Evolutionary conservation across 2,113 vertebrate genomes (phyloP).

Genomic region (Varanus komodoensis): DNA sequence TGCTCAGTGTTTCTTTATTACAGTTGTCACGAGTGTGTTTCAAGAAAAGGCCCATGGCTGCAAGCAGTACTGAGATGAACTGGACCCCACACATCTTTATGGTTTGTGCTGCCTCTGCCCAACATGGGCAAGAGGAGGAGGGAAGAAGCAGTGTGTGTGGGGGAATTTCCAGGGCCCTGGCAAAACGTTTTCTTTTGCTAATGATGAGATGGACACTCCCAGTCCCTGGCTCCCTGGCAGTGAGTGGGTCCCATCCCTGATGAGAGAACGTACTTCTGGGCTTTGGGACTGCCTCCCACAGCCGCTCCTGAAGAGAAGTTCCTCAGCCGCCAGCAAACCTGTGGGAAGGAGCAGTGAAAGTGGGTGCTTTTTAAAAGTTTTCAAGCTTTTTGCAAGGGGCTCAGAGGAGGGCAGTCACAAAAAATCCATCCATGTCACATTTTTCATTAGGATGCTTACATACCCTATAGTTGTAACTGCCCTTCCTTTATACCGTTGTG

Average conservation of each 20-base stretch:
- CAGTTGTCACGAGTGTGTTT: neutral
- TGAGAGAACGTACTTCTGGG: neutral
- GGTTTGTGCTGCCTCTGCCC: no score
- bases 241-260: neutral
- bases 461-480: neutral
- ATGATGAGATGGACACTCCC: neutral
- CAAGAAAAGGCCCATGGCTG: neutral
- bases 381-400: neutral
- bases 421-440: neutral
- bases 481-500: no score
- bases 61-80: neutral
- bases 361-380: neutral
- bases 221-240: neutral
- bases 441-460: neutral
- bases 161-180: neutral
- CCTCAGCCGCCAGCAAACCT: no score
- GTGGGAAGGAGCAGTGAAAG: neutral
- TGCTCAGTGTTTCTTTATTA: neutral
- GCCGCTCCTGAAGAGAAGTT: neutral
- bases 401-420: neutral
- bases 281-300: neutral
- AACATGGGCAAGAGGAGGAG: neutral
- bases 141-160: neutral
- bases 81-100: neutral
- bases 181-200: neutral